These are phyloP conservation scores for Pristionchus exspectatus DNA, from an alignment of 2,888 invertebrate genomes.

Conservation along the genomic window DNA sequence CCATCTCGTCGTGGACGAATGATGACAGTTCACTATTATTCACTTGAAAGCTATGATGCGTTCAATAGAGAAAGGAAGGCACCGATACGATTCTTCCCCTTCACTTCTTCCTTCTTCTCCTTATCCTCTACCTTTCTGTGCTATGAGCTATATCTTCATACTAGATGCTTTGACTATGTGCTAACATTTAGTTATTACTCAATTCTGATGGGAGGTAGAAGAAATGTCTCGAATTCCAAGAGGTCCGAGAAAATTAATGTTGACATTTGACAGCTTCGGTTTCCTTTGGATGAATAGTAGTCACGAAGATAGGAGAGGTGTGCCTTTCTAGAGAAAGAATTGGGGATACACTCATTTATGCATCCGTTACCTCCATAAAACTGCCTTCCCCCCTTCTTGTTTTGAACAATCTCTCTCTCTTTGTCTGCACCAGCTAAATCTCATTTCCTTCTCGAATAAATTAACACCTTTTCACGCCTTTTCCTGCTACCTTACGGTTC, in stretches of 20 bases:
- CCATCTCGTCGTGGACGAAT: not conserved
- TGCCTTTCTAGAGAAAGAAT: not conserved
- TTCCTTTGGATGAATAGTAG: not conserved
- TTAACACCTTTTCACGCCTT: not conserved
- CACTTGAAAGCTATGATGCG: not conserved
- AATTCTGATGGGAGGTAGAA: not conserved
- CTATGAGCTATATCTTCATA: not conserved
- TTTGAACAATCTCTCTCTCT: not conserved
- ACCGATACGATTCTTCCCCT: conserved; percentile 10
- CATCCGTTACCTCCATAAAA: not conserved
- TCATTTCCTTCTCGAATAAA: not conserved
- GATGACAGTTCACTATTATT: conserved; percentile 8
- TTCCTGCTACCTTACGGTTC: not conserved
- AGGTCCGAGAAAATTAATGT: conserved; percentile 15
- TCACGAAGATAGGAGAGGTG: not conserved
- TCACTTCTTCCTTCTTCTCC: not conserved
- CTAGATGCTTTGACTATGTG: not conserved
- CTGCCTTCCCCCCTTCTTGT: not conserved
- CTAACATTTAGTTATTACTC: conserved; percentile 12
- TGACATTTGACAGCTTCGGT: not conserved
- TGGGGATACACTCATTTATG: not conserved
- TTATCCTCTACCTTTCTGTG: not conserved
- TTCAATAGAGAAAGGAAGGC: not conserved
- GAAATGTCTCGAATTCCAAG: conserved; percentile 17
- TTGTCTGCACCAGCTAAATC: not conserved